These are phyloP conservation scores for Schrankia costaestrigalis DNA, from an alignment of 2,888 invertebrate species.

Conservation along the genomic window DNA sequence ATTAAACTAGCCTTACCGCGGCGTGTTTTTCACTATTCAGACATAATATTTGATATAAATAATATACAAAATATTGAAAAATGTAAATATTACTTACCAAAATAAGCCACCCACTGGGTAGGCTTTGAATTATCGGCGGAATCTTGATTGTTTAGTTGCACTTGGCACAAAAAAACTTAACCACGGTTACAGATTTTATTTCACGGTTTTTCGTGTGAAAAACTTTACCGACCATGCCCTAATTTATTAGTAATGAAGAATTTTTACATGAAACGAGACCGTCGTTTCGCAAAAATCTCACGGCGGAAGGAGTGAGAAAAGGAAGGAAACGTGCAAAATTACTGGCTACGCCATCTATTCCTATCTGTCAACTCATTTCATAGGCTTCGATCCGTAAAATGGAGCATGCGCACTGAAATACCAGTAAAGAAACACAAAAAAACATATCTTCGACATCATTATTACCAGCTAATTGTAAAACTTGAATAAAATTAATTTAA, in stretches of 20 bases:
- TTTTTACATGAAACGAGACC: conserved; percentile 62
- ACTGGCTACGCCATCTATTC: conserved; percentile 57
- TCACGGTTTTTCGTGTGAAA: conserved; percentile 65
- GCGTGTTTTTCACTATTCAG: too few relatives aligned
- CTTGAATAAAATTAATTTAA: too few relatives aligned
- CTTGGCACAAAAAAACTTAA: conserved; percentile 78
- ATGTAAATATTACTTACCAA: conserved; percentile 75
- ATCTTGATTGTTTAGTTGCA: conserved; percentile 87
- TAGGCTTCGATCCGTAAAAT: conserved; percentile 45
- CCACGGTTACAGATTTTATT: conserved; percentile 67
- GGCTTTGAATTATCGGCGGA: conserved; percentile 89
- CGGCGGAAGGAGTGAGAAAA: conserved; percentile 58
- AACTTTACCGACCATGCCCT: conserved; percentile 77
- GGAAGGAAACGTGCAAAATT: conserved; percentile 38
- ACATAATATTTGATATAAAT: conserved; percentile 2
- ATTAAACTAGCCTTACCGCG: too few relatives aligned
- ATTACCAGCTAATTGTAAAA: neutral
- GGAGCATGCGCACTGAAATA: conserved; percentile 52
- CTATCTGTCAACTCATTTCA: conserved; percentile 27
- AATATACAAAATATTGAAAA: conserved; percentile 14
- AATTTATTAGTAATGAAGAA: conserved; percentile 54
- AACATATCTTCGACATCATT: neutral
- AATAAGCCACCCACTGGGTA: conserved; percentile 90
- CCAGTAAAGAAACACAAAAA: neutral
- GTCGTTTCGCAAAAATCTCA: conserved; percentile 70